Evolutionary conservation across 2,888 invertebrate genomes (phyloP), one percentile per base, ranked within the genome.

Genomic region (Spodoptera picta): DNA sequence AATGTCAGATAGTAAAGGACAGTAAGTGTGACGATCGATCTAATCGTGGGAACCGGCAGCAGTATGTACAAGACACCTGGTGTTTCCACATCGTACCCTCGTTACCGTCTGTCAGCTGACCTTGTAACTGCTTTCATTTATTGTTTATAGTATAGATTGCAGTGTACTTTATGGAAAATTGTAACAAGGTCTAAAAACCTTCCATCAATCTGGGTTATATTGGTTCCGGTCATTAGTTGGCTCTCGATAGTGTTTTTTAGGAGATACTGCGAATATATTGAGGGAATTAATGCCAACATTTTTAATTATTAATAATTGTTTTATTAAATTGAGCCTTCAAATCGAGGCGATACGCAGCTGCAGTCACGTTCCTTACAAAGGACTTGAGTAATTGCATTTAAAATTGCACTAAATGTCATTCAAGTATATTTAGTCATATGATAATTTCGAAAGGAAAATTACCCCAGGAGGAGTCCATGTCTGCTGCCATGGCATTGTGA

Each of bases 401-500:
- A 70, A 70, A 44, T 48, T 42, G 56, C 48, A 69, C 19, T 49
- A 43, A 73, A 58, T 55, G 56, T 42, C 50, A 74, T 52, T 52
- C 42, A 36, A 31, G 60, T 53, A 14, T 14, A 14, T 14, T 14
- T 14, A 42, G 31, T 19, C 27, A 27, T 58, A 52, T 68, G 53
- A 53, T 65, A 67, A 49, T 61, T 62, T 62, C 63, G 53, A 76
- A 68, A 65, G 73, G 53, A 60, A 53, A 69, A 80, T 85, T 85
- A 94, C 94, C 94, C 94, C 94, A 94, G 23, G 94, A 93, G 50
- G 89, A 81, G 76, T 94, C 94, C 87, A 93, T 90, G 73, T 94
- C 94, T 64, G 92, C 87, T 47, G 92, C 90, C 92, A 94, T 91
- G 70, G 95, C 93, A 86, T 96, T 96, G 84, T 97, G 96, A 58